Percentiles rank a stretch among this genome's conserved stretches.
These are phyloP conservation scores for Clamator glandarius DNA, from an alignment of 2,797 vertebrate species.

Conservation along the genomic window DNA sequence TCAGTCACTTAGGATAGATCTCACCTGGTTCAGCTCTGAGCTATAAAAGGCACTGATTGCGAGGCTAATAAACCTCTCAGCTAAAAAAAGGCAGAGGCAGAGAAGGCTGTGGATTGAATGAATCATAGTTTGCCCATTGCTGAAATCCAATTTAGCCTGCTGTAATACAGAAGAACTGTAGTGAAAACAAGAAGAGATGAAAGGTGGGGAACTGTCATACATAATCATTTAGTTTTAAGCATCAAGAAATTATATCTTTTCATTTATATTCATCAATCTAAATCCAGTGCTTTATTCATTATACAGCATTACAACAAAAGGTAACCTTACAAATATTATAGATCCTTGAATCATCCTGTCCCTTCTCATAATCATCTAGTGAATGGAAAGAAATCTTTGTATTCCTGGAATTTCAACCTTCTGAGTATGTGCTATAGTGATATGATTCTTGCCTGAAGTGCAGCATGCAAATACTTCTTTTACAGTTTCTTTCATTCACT, in stretches of 20 bases:
- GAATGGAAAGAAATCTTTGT: neutral
- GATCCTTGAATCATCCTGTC: neutral
- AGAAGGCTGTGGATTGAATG: neutral
- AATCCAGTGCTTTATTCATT: neutral
- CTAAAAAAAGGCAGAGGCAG: neutral
- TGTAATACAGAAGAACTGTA: neutral
- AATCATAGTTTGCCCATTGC: neutral
- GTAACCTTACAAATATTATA: constrained; percentile 26
- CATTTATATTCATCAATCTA: neutral
- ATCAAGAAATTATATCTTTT: constrained; percentile 12
- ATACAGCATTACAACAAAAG: neutral
- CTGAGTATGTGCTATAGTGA: neutral
- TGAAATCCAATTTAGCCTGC: neutral
- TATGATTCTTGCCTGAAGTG: neutral
- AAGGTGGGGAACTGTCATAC: neutral
- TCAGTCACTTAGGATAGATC: neutral
- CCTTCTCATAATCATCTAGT: neutral
- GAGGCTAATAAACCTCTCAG: neutral
- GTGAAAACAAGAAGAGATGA: neutral
- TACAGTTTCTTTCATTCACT: neutral
- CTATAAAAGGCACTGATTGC: neutral
- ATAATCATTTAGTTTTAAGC: neutral
- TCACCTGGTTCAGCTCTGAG: neutral
- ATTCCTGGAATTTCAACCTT: neutral
- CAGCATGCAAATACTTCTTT: neutral